Conservation (phyloP, 2,888 invertebrate genomes). For the Tuta absoluta region DNA sequence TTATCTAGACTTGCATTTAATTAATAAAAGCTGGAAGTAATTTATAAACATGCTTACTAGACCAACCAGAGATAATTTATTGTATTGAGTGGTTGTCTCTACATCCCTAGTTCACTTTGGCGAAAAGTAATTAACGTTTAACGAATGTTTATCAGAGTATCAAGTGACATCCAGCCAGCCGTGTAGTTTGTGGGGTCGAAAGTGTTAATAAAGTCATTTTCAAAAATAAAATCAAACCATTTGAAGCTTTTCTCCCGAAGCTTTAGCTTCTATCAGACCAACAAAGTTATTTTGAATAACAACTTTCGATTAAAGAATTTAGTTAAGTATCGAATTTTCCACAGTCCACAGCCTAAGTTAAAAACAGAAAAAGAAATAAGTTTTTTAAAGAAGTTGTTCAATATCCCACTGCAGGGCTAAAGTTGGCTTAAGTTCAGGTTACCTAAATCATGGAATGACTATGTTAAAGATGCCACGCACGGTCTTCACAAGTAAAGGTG, state of each 20-base stretch:
- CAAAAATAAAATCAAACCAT: neutral
- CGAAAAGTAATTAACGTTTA: constrained; percentile 22
- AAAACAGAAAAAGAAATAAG: too few species aligned
- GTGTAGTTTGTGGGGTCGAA: neutral
- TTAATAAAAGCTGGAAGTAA: too few species aligned
- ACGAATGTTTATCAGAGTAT: constrained; percentile 16
- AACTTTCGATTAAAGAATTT: neutral
- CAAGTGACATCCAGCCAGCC: constrained; percentile 10
- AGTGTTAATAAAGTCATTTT: neutral
- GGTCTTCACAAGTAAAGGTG: too few species aligned
- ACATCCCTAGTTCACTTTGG: neutral
- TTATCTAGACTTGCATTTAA: too few species aligned
- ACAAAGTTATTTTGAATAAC: neutral
- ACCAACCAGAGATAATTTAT: neutral
- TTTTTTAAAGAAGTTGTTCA: too few species aligned
- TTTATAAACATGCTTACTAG: too few species aligned
- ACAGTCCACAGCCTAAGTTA: too few species aligned
- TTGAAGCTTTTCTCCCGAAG: neutral
- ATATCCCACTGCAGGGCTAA: too few species aligned
- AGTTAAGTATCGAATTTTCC: neutral
- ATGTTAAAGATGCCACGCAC: too few species aligned
- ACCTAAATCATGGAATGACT: too few species aligned
- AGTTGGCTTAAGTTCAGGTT: too few species aligned
- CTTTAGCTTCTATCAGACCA: neutral
- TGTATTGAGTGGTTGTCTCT: neutral